Evolutionary conservation across 2,797 vertebrate species (phyloP), one percentile per base, ranked within the genome.

Genomic region (Salarias fasciatus): DNA sequence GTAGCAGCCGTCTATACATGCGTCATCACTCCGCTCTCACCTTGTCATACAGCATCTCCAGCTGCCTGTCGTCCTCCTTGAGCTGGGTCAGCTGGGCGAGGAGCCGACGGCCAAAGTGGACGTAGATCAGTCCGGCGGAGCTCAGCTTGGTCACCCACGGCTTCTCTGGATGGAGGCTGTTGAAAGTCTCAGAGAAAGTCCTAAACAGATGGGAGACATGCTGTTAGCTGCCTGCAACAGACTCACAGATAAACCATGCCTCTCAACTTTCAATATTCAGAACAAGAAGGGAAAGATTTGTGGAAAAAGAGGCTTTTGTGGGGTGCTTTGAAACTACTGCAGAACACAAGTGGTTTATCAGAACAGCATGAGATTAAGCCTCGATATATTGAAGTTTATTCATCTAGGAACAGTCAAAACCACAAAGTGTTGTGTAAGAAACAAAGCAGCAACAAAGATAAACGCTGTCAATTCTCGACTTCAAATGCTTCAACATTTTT

Each of bases 111-210:
- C 97, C 97, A 4, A 97, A 98, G 83, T 99, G 95, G 8, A 95
- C 78, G 53, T 98, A 99, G 8, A 99, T 80, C 54, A 99, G 82
- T 28, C 97, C 97, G 0, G 97, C 97, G 0, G 97, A 99, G 92
- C 97, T 99, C 80, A 99, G 91, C 84, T 95, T 97, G 7, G 97
- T 99, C 75, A 87, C 89, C 96, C 96, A 99, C 0, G 91, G 94
- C 82, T 97, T 98, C 66, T 92, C 92, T 0, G 95, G 94, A 64
- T 82, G 87, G 53, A 99, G 85, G 79, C 93, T 96, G 58, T 80
- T 89, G 92, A 97, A 98, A 49, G 69, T 95, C 46, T 95, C 94
- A 0, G 63, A 6, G 69, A 99, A 99, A 3, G 93, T 93, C 83
- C 97, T 98, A 36, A 31, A 1, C 1, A 14, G 18, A 24, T 24